Evolutionary conservation across 2,113 vertebrate genomes (phyloP).

Genomic region (Epinephelus moara): DNA sequence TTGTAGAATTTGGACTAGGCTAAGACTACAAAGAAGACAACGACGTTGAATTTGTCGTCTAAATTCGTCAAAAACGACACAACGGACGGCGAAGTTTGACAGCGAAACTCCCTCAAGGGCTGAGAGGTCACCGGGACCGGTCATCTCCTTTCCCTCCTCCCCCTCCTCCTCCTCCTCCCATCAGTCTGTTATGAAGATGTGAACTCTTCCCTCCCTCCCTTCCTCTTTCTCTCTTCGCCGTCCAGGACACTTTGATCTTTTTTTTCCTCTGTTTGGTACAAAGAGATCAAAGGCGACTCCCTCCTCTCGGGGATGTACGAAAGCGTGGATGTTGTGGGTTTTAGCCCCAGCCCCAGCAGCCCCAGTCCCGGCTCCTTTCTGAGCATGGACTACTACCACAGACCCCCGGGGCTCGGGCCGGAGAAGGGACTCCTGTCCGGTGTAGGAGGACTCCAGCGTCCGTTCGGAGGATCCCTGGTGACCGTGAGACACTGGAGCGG

Average conservation of each 20-base stretch:
- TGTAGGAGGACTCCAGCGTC: slow-evolving; percentile 60
- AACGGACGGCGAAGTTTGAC: slow-evolving; percentile 9
- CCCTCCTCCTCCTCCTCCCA: slow-evolving; percentile 35
- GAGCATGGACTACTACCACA: slow-evolving; percentile 81
- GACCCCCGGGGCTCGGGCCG: slow-evolving; percentile 73
- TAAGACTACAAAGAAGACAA: neutral
- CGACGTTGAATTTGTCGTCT: neutral
- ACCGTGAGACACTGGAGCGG: slow-evolving; percentile 75
- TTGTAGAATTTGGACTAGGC: slow-evolving; percentile 36
- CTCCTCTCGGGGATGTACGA: slow-evolving; percentile 73
- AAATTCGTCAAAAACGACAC: neutral
- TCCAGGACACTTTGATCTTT: slow-evolving; percentile 51
- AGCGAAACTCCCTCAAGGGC: slow-evolving; percentile 26
- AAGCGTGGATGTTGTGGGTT: slow-evolving; percentile 77
- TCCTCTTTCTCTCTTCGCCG: slow-evolving; percentile 33
- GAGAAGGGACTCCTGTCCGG: slow-evolving; percentile 74
- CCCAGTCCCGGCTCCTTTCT: slow-evolving; percentile 73
- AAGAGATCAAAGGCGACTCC: slow-evolving; percentile 45
- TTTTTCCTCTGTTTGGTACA: slow-evolving; percentile 24
- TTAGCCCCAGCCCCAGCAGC: slow-evolving; percentile 73
- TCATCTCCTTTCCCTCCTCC: slow-evolving; percentile 16
- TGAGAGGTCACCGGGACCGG: slow-evolving; percentile 67
- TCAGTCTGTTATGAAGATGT: slow-evolving; percentile 72
- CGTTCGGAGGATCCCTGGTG: slow-evolving; percentile 69
- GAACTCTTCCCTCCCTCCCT: slow-evolving; percentile 56